A percentile compares a stretch with the other conserved stretches of the same genome.
Evolutionary conservation across 1,140 invertebrate genomes (phyloP).

Genomic region (Drosophila dunni): DNA sequence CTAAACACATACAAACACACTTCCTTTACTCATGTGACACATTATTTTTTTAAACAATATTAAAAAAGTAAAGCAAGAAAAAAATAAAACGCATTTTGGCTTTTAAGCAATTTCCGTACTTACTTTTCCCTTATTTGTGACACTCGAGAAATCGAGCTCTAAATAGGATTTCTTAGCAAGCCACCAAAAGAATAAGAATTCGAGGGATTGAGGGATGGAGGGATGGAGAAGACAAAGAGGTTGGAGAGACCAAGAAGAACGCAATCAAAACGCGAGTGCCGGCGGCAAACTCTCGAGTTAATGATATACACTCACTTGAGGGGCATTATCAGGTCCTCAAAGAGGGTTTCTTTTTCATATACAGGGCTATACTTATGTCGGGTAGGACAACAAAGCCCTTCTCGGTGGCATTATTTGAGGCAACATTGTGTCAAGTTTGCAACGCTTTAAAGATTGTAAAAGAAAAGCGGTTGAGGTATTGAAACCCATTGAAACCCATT

Average conservation of each 20-base stretch:
- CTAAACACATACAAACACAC: not conserved
- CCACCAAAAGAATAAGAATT: not conserved
- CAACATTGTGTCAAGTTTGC: slow-evolving; percentile 77
- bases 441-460: slow-evolving; percentile 56
- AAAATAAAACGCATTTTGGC: slow-evolving; percentile 63
- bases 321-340: slow-evolving; percentile 56
- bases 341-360: slow-evolving; percentile 43
- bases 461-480: slow-evolving; percentile 49
- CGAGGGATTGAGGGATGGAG: not conserved
- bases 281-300: slow-evolving; percentile 70
- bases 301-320: slow-evolving; percentile 81
- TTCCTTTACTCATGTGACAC: not conserved
- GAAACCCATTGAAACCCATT: slow-evolving; percentile 49
- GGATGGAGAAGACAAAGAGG: not conserved
- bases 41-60: not conserved
- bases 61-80: slow-evolving; percentile 13
- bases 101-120: slow-evolving; percentile 75
- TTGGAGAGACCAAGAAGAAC: slow-evolving; percentile 42
- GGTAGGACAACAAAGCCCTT: slow-evolving; percentile 29
- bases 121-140: slow-evolving; percentile 12
- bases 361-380: not conserved
- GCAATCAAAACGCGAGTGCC: slow-evolving; percentile 71
- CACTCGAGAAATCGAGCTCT: slow-evolving; percentile 53
- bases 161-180: slow-evolving; percentile 63
- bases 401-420: slow-evolving; percentile 41